Evolutionary conservation across 2,888 invertebrate species (phyloP).

Genomic region (Notodonta dromedarius): DNA sequence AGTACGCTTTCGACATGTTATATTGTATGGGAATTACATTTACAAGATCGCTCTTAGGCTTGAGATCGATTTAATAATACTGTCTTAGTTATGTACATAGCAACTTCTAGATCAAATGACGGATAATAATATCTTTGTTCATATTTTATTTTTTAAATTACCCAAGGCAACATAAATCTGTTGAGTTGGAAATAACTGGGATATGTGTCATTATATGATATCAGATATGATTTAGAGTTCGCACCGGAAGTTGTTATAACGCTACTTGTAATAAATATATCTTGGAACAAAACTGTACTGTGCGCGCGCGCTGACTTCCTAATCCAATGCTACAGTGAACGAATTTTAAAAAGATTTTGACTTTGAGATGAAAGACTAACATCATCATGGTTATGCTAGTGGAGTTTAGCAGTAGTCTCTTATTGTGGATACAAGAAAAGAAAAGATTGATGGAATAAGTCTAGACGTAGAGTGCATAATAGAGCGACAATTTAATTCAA

Average conservation of each 20-base stretch:
- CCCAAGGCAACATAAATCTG: conserved; percentile 12
- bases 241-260: conserved; percentile 48
- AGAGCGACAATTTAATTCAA: no score
- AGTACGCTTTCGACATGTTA: no score
- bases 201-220: conserved; percentile 34
- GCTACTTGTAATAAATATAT: conserved; percentile 44
- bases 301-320: conserved; percentile 18
- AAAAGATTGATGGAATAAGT: no score
- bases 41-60: no score
- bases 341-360: background rate
- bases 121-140: background rate
- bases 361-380: background rate
- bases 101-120: background rate
- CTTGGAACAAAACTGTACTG: conserved; percentile 42
- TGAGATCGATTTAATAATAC: background rate
- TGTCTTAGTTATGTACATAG: background rate
- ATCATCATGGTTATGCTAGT: background rate
- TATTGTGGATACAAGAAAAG: no score
- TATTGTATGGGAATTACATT: no score
- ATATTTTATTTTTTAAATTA: background rate
- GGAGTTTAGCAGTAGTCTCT: no score
- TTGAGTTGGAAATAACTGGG: conserved; percentile 20
- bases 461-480: no score
- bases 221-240: conserved; percentile 40
- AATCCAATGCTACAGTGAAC: conserved; percentile 12